Percentiles rank a stretch among this genome's conserved stretches.
These are phyloP conservation scores for Pomatorhinus ruficollis DNA, from an alignment of 2,113 vertebrate genomes.

Conservation along the genomic window DNA sequence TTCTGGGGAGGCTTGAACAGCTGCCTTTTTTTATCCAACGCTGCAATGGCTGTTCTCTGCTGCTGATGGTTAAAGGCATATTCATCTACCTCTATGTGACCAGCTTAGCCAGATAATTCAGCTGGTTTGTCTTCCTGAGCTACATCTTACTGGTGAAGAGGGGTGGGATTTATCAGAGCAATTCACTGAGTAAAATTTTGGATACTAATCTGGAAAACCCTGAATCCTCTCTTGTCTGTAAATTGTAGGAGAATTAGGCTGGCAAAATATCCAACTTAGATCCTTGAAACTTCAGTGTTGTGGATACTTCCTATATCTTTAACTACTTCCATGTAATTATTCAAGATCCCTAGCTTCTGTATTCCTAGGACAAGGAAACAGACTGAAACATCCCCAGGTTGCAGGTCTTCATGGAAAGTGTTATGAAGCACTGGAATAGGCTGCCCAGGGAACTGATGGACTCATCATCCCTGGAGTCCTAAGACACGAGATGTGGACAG, in stretches of 20 bases:
- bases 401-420: not conserved
- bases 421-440: not conserved
- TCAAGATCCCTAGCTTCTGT: not conserved
- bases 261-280: not conserved
- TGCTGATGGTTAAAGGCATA: not conserved
- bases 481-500: not conserved
- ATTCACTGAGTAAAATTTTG: not conserved
- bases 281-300: not conserved
- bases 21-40: not conserved
- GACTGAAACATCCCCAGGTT: not conserved
- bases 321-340: not conserved
- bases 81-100: not conserved
- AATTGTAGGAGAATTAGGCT: not conserved
- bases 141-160: not conserved
- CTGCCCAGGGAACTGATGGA: not conserved
- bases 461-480: too few relatives aligned
- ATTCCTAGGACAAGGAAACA: not conserved
- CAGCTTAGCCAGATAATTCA: not conserved
- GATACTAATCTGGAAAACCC: not conserved
- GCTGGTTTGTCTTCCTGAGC: not conserved
- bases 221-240: not conserved
- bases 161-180: not conserved
- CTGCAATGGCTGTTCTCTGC: not conserved
- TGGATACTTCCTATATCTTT: not conserved
- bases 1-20: fast-evolving